Percentiles rank a stretch among this genome's conserved stretches.
These are phyloP conservation scores for Copsychus sechellarum DNA, from an alignment of 2,113 vertebrate genomes.

Conservation along the genomic window DNA sequence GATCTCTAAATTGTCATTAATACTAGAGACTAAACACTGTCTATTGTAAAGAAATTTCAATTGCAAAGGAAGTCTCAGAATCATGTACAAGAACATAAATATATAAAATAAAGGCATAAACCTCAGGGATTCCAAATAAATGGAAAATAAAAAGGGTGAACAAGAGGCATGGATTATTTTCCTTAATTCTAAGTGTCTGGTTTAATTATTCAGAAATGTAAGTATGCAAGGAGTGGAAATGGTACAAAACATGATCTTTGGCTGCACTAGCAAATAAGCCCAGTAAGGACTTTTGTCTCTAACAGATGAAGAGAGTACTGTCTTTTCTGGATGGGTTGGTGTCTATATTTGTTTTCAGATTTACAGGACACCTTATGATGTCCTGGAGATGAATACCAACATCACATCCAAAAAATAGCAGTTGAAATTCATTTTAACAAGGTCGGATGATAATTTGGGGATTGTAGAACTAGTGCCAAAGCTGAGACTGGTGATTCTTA, in stretches of 20 bases:
- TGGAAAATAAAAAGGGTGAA: neutral
- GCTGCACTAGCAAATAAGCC: neutral
- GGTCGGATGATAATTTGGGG: neutral
- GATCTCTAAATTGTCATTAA: neutral
- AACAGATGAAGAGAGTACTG: neutral
- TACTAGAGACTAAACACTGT: neutral
- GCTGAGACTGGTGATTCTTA: neutral
- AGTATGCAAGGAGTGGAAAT: neutral
- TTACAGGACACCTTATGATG: neutral
- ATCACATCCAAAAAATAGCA: neutral
- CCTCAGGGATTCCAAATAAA: neutral
- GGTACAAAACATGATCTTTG: accelerated
- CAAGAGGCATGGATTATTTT: accelerated
- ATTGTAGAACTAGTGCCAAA: neutral
- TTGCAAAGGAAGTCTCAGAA: neutral
- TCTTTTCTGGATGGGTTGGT: neutral
- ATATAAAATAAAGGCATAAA: accelerated
- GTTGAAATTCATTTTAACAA: neutral
- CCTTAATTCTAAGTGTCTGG: neutral
- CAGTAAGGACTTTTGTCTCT: neutral
- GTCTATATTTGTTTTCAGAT: neutral
- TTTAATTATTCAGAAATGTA: neutral
- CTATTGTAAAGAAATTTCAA: neutral
- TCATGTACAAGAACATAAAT: neutral
- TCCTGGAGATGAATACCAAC: neutral